Evolutionary conservation across 1,140 invertebrate genomes (phyloP).

Genomic region (Leptinotarsa lineolata): DNA sequence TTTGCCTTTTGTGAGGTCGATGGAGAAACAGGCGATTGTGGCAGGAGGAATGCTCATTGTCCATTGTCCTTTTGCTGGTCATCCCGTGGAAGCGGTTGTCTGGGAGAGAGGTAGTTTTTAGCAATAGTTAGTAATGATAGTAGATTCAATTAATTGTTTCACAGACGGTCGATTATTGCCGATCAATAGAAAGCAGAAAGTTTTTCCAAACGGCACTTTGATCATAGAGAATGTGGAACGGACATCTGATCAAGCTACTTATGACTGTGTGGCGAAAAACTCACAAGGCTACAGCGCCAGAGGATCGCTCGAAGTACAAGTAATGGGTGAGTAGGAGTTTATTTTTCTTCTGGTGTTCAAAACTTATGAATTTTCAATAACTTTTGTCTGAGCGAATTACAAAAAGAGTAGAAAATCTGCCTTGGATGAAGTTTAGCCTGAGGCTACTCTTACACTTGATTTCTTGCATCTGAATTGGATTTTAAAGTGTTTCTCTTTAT

Average conservation of each 20-base stretch:
- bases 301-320: constrained; percentile 87
- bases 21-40: constrained; percentile 94
- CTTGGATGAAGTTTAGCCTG: too few relatives aligned
- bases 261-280: constrained; percentile 92
- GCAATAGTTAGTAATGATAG: too few relatives aligned
- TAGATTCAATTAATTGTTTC: constrained; percentile 29
- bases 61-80: constrained; percentile 91
- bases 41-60: constrained; percentile 87
- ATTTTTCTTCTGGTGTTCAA: too few relatives aligned
- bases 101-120: constrained; percentile 81
- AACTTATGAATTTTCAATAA: too few relatives aligned
- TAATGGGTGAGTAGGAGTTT: constrained; percentile 82
- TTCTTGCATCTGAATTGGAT: too few relatives aligned
- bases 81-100: constrained; percentile 89
- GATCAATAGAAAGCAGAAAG: constrained; percentile 93
- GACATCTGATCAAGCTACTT: constrained; percentile 88
- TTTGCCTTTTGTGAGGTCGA: constrained; percentile 83
- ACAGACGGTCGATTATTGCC: constrained; percentile 75
- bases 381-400: too few relatives aligned
- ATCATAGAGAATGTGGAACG: constrained; percentile 93
- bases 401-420: too few relatives aligned
- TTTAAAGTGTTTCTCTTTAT: too few relatives aligned
- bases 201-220: constrained; percentile 90
- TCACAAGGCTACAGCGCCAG: constrained; percentile 85
- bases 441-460: too few relatives aligned